phyloP scores from a whole-genome alignment of 1,140 invertebrate genomes.

The Rhyzopertha dominica region DNA sequence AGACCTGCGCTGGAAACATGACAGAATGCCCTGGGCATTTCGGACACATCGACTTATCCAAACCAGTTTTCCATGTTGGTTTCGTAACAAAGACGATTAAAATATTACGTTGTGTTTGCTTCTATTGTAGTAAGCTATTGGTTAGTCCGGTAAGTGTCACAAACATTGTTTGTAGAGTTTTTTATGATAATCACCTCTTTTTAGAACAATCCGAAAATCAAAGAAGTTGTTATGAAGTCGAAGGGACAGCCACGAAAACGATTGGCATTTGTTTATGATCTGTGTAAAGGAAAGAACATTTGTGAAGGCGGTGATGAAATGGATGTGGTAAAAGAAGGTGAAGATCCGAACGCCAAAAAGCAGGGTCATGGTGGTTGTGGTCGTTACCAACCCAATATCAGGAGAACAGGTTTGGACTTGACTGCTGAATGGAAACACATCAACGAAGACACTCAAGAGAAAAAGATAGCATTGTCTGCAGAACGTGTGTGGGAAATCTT shows the following conservation, averaged over 20 bases:
- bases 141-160: conserved; percentile 78
- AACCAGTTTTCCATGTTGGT: conserved; percentile 98
- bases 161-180: not conserved
- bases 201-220: conserved; percentile 90
- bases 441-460: conserved; percentile 97
- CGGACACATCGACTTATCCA: conserved; percentile 97
- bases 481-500: conserved; percentile 96
- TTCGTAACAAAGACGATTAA: conserved; percentile 98
- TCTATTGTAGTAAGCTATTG: conserved; percentile 94
- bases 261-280: conserved; percentile 92
- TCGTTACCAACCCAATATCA: conserved; percentile 91
- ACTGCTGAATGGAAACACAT: conserved; percentile 97
- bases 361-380: conserved; percentile 94
- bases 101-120: conserved; percentile 93
- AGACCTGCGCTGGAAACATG: conserved; percentile 98
- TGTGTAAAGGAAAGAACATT: conserved; percentile 97
- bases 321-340: conserved; percentile 76
- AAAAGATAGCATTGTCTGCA: conserved; percentile 87
- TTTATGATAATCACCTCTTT: not conserved
- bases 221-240: conserved; percentile 94
- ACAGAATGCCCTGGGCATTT: conserved; percentile 99
- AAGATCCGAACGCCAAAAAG: conserved; percentile 60
- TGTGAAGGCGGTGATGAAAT: conserved; percentile 99
- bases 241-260: conserved; percentile 95
- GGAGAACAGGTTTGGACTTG: conserved; percentile 84